Conservation (phyloP, 2,888 invertebrate genomes). For the Tenthredo mesomela region DNA sequence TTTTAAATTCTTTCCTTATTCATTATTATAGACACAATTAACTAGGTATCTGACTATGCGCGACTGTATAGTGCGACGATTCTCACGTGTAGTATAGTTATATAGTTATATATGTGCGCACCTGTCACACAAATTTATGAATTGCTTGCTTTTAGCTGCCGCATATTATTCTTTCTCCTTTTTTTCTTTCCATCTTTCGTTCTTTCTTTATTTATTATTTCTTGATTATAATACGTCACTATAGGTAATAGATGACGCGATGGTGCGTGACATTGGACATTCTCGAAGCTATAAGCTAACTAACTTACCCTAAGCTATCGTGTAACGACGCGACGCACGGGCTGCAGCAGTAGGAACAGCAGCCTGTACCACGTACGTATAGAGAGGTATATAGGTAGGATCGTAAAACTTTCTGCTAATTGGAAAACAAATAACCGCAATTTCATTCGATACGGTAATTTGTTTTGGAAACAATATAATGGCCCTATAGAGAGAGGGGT, state of each 20-base stretch:
- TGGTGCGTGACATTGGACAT: conserved; percentile 42
- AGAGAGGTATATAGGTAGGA: neutral
- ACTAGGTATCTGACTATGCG: neutral
- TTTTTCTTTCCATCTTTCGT: neutral
- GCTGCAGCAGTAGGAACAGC: neutral
- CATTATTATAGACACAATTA: neutral
- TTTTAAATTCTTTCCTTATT: conserved; percentile 64
- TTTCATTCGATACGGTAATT: conserved; percentile 42
- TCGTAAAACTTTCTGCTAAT: conserved; percentile 46
- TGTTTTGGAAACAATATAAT: conserved; percentile 40
- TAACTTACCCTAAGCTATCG: neutral
- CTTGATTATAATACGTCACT: neutral
- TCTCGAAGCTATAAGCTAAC: neutral
- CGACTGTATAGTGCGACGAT: no score
- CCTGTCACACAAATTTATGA: neutral
- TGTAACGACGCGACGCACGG: conserved; percentile 1
- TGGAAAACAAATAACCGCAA: conserved; percentile 44
- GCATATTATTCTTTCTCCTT: neutral
- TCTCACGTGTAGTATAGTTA: neutral
- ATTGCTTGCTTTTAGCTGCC: neutral
- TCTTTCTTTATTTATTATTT: no score
- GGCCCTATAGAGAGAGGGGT: neutral
- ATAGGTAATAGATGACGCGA: neutral
- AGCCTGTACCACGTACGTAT: neutral
- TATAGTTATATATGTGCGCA: neutral